Evolutionary conservation across 2,797 vertebrate genomes (phyloP).

Genomic region (Sphenodon punctatus): DNA sequence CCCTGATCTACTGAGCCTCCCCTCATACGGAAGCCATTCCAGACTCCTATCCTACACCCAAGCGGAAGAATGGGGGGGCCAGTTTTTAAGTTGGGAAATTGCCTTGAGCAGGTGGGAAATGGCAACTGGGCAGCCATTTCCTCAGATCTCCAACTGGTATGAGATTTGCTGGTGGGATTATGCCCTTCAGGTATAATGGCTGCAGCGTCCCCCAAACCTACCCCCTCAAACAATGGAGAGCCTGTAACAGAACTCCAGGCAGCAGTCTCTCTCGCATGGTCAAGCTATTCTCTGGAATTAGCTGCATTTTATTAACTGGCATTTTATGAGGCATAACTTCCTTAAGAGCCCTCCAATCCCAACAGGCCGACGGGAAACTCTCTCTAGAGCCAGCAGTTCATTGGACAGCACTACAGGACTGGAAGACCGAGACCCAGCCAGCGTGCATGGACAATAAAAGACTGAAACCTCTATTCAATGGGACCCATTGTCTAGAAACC

Average conservation of each 20-base stretch:
- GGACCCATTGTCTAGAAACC: accelerated
- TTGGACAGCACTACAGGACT: background rate
- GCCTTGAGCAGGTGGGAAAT: background rate
- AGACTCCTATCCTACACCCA: background rate
- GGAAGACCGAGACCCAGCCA: background rate
- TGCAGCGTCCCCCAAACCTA: background rate
- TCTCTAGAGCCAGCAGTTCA: background rate
- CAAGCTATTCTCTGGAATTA: conserved; percentile 20
- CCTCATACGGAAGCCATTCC: no score
- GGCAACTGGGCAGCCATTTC: background rate
- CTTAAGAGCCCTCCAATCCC: background rate
- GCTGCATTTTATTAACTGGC: conserved; percentile 3
- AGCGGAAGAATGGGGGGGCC: background rate
- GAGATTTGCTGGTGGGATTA: background rate
- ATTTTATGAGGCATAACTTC: conserved; percentile 11
- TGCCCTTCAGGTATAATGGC: background rate
- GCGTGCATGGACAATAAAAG: accelerated
- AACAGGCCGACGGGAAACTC: background rate
- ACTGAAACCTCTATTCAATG: background rate
- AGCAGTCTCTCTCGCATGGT: background rate
- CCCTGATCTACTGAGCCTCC: no score
- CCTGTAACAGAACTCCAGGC: accelerated
- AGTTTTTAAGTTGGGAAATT: background rate
- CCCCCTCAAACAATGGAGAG: accelerated
- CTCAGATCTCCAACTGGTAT: accelerated